Base-by-base conservation (phyloP, 92 coral and sea anemone genomes). In the Parazoanthus atlanticus region DNA sequence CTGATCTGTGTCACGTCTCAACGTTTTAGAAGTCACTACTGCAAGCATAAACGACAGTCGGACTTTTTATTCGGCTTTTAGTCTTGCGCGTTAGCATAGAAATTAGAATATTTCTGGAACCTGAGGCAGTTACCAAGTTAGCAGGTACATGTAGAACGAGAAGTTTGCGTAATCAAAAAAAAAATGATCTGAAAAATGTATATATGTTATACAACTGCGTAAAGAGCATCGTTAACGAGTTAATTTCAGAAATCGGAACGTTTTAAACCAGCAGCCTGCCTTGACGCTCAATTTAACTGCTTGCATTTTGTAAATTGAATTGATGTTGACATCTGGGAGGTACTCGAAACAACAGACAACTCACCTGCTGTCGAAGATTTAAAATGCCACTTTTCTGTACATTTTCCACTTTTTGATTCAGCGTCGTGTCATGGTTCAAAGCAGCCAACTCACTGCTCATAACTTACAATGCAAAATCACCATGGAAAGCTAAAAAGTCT, bases 391-490 rank as follows among this genome's bases (percentile, higher is more conserved):
- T 49, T 71, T 84, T 71, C 25, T 29, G 78, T 49, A 34, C 87
- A 84, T 84, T 23, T 84, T 54, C 29, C 31, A 4, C 12, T 46
- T 71, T 58, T 84, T 29, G 87, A 43, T 84, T 46, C 54, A 70
- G 74, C 19, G 56, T 41, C 66, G 87, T 84, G 87, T 70, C 77
- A 84, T 71, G 74, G 67, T 84, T 46, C 36, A 71, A 84, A 70
- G 78, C 78, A 84, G 98, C 98, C 98, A 95, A 80, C 98, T 95
- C 98, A 95, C 94, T 89, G 76, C 88, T 83, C 98, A 95, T 95
- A 85, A 85, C 93, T 88, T 82, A 80, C 82, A 67, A 67, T 75
- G 70, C 69, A 76, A 47, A 67, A 89, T 94, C 90, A 81, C 96
- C 91, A 95, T 95, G 98, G 98, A 92, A 90, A 91, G 79, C 28